Base-by-base conservation (phyloP, 2,113 vertebrate genomes). In the Seriola rivoliana region DNA sequence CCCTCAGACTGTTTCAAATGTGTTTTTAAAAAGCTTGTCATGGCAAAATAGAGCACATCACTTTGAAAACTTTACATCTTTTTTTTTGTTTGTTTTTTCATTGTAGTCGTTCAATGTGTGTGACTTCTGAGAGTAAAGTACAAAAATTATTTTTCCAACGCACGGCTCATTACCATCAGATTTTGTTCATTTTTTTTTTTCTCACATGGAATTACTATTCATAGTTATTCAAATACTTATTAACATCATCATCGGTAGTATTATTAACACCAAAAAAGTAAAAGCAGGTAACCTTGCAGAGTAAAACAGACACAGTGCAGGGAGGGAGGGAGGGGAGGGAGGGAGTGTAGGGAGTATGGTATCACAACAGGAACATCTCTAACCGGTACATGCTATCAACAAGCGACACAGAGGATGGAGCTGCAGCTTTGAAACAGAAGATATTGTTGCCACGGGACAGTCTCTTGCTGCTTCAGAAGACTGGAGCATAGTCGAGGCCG, bases 371-470 rank as follows among this genome's bases (percentile, higher is more conserved):
- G 91, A 93, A 95, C 94, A 94, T 94, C 88, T 94, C 95, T 95
- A 95, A 95, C 94, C 94, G 85, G 94, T 93, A 95, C 95, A 96
- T 96, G 95, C 95, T 95, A 96, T 96, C 93, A 95, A 96, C 95
- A 95, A 95, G 95, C 93, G 91, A 96, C 94, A 89, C 93, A 93
- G 92, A 89, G 60, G 87, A 88, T 81, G 91, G 91, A 90, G 73
- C 74, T 3, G 71, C 91, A 80, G 89, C 84, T 93, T 92, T 73
- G 73, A 90, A 92, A 89, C 91, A 88, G 80, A 90, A 90, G 90
- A 92, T 59, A 21, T 86, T 66, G 79, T 78, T 83, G 89, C 87
- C 89, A 62, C 42, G 19, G 58, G 86, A 91, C 91, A 93, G 91
- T 90, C 85, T 92, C 85, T 92, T 88, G 85, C 91, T 90, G 90